Percentiles rank a stretch among this genome's conserved stretches.
These are phyloP conservation scores for Meloidogyne floridensis DNA, from an alignment of 1,140 invertebrate genomes.

Conservation along the genomic window DNA sequence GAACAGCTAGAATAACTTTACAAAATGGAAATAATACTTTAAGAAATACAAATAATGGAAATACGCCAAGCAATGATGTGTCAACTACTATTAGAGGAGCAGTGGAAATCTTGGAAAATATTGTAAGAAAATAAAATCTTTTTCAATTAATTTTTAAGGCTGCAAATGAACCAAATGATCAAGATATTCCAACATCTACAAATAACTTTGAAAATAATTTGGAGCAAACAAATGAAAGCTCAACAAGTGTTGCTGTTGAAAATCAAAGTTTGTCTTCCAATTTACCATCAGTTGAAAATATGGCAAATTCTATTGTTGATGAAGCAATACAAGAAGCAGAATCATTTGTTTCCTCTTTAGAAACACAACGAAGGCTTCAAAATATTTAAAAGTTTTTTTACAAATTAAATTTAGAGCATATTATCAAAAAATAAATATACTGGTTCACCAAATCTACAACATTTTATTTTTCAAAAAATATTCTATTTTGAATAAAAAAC, in stretches of 20 bases:
- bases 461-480: too few species aligned
- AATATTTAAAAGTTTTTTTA: constrained; percentile 4
- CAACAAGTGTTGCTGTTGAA: background rate
- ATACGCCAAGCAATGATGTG: background rate
- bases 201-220: background rate
- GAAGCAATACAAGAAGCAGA: constrained; percentile 30
- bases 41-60: background rate
- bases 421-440: background rate
- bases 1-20: too few species aligned
- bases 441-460: too few species aligned
- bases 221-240: background rate
- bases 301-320: constrained; percentile 37
- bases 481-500: too few species aligned
- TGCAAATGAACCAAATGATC: background rate
- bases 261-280: background rate
- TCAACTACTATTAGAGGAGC: background rate
- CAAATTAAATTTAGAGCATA: background rate
- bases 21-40: background rate
- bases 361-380: background rate
- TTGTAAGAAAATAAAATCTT: background rate
- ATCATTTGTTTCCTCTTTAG: background rate
- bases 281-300: constrained; percentile 24
- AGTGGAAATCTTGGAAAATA: background rate
- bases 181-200: background rate
- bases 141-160: background rate